Evolutionary conservation across 2,888 invertebrate genomes (phyloP).

Genomic region (Latrodectus elegans): DNA sequence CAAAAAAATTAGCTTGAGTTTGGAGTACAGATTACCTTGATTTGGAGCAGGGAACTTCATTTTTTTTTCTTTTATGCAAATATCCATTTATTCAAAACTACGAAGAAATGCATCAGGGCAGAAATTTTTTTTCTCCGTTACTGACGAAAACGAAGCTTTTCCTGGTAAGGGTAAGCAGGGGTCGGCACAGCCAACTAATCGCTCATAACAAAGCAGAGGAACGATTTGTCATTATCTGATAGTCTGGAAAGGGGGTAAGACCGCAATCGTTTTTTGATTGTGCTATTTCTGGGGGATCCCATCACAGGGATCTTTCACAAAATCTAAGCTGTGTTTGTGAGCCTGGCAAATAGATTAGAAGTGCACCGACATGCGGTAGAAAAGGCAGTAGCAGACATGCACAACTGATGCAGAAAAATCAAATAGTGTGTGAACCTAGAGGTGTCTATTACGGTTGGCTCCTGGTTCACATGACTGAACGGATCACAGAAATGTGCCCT

Average conservation of each 20-base stretch:
- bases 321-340: not conserved
- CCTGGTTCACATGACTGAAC: too few species aligned
- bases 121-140: not conserved
- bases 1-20: too few species aligned
- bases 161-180: slow-evolving; percentile 30
- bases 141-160: slow-evolving; percentile 31
- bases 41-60: not conserved
- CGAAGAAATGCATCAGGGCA: slow-evolving; percentile 9
- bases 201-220: slow-evolving; percentile 51
- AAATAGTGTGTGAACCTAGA: too few species aligned
- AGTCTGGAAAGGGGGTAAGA: slow-evolving; percentile 1
- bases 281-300: slow-evolving; percentile 24
- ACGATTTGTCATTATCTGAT: slow-evolving; percentile 64
- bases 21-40: too few species aligned
- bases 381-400: too few species aligned
- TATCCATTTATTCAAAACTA: not conserved
- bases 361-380: too few species aligned
- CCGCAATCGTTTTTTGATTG: slow-evolving; percentile 41
- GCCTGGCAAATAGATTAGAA: too few species aligned
- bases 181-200: slow-evolving; percentile 39
- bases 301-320: slow-evolving; percentile 36
- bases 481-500: too few species aligned
- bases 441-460: too few species aligned
- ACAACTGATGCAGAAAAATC: not conserved
- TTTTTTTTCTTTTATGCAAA: not conserved